Conservation (phyloP, 1,140 invertebrate genomes). For the Neodiprion virginianus region DNA sequence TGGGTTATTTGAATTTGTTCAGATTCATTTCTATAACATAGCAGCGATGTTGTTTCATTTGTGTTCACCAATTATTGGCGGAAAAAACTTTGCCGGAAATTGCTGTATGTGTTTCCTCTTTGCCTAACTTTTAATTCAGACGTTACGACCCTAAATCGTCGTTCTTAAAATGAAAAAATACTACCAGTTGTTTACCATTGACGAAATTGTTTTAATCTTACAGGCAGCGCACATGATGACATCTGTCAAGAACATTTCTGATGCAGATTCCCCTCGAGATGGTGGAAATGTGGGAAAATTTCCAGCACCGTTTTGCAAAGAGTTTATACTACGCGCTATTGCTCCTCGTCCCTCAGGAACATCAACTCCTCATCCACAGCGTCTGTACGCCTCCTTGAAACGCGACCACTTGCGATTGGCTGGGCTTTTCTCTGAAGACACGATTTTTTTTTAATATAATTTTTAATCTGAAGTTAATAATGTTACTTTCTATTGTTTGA, state of each 20-base stretch:
- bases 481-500: too few species aligned
- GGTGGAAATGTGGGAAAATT: conserved; percentile 52
- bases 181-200: background rate
- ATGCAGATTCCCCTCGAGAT: conserved; percentile 33
- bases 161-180: conserved; percentile 19
- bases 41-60: conserved; percentile 26
- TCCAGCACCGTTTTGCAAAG: conserved; percentile 66
- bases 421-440: conserved; percentile 77
- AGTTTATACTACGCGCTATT: conserved; percentile 73
- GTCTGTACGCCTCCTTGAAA: conserved; percentile 70
- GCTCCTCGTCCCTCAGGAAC: conserved; percentile 68
- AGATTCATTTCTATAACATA: background rate
- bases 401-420: conserved; percentile 71
- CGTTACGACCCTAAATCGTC: conserved; percentile 15
- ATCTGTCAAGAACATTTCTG: conserved; percentile 34
- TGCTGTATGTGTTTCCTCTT: conserved; percentile 18
- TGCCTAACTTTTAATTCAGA: conserved; percentile 17
- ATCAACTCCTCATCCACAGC: conserved; percentile 69
- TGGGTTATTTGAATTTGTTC: too few species aligned
- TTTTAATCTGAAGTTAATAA: too few species aligned
- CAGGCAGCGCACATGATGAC: conserved; percentile 52
- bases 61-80: too few species aligned
- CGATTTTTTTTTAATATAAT: conserved; percentile 65
- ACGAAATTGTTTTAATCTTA: conserved; percentile 25
- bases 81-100: too few species aligned